Conservation (phyloP, 2,113 vertebrate genomes). For the Benthochromis sp. region DNA sequence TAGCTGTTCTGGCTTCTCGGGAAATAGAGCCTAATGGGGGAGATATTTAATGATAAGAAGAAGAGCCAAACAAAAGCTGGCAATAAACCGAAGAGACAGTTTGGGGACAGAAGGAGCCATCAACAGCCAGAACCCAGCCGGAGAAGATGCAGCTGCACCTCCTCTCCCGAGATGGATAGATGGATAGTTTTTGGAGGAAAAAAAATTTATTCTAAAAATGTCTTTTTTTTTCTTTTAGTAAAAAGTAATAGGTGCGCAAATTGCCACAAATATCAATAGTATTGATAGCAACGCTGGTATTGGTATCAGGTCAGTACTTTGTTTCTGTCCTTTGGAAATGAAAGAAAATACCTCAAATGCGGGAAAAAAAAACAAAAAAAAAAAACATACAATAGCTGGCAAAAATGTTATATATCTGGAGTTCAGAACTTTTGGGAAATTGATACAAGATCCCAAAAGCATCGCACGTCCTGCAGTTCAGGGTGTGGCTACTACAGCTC, state of each 20-base stretch:
- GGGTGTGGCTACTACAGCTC: background rate
- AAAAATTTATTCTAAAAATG: background rate
- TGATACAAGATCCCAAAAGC: background rate
- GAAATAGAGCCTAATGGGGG: background rate
- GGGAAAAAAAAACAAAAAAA: background rate
- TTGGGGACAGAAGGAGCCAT: background rate
- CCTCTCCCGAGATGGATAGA: background rate
- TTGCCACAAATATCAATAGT: background rate
- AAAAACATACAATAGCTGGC: background rate
- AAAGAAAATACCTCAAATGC: background rate
- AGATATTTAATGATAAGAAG: background rate
- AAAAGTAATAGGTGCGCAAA: background rate
- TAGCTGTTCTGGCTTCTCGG: background rate
- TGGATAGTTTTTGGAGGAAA: background rate
- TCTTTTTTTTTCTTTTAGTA: background rate
- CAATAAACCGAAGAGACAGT: background rate
- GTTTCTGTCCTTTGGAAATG: background rate
- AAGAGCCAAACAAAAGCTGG: slow-evolving; percentile 8
- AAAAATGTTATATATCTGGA: background rate
- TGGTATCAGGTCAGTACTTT: background rate
- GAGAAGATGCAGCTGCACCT: background rate
- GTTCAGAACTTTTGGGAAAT: background rate
- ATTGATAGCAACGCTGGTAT: background rate
- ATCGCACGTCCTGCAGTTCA: background rate
- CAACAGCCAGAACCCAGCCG: background rate